Evolutionary conservation across 2,888 invertebrate genomes (phyloP).

Genomic region (Eurois occulta): DNA sequence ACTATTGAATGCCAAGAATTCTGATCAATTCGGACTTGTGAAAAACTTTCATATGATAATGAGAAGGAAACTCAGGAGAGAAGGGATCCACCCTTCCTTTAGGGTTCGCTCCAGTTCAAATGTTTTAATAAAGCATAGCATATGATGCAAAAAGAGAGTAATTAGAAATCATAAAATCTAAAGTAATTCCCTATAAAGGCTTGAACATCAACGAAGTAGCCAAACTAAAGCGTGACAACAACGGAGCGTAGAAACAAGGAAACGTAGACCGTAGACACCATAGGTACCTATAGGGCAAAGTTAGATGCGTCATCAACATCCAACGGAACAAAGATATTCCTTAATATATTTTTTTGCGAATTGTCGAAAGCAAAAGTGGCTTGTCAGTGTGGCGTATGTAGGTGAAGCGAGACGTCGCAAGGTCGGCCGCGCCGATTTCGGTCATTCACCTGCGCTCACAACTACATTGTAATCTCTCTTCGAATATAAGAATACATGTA

Average conservation of each 20-base stretch:
- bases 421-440: conserved; percentile 90
- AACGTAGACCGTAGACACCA: not conserved
- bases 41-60: conserved; percentile 18
- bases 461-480: conserved; percentile 76
- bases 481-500: conserved; percentile 67
- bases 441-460: conserved; percentile 85
- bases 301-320: conserved; percentile 58
- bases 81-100: not conserved
- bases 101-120: not conserved
- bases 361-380: conserved; percentile 90
- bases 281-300: conserved; percentile 50
- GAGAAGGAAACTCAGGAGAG: not conserved
- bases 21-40: conserved; percentile 11
- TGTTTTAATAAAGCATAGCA: not conserved
- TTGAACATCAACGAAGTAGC: not conserved
- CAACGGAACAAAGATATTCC: conserved; percentile 69
- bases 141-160: not conserved
- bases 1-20: conserved; percentile 25
- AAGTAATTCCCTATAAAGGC: not conserved
- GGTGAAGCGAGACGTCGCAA: conserved; percentile 87
- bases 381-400: conserved; percentile 87
- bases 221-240: not conserved
- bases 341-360: conserved; percentile 84
- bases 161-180: not conserved
- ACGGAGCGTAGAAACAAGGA: not conserved